Conservation (phyloP, 2,888 invertebrate species). For the Eilema depressum region DNA sequence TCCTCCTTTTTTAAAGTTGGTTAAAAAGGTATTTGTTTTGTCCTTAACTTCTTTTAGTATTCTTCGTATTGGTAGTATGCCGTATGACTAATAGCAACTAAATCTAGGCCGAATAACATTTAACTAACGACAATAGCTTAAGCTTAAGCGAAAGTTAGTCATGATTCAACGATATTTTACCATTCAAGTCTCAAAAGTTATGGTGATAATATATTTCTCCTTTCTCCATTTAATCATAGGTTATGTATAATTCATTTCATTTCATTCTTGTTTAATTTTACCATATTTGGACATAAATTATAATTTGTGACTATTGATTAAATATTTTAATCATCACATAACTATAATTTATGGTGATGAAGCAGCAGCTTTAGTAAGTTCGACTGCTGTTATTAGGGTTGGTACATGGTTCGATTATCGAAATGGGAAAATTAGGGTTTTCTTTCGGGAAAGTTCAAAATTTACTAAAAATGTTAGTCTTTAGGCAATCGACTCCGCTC, state of each 20-base stretch:
- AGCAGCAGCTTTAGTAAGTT: background rate
- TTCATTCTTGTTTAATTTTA: background rate
- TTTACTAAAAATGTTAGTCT: background rate
- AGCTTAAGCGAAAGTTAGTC: slow-evolving; percentile 57
- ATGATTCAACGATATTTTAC: slow-evolving; percentile 47
- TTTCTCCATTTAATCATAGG: slow-evolving; percentile 62
- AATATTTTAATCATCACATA: background rate
- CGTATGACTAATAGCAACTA: background rate
- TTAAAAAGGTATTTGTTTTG: background rate
- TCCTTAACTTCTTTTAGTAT: background rate
- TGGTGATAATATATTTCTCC: slow-evolving; percentile 46
- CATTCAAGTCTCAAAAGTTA: slow-evolving; percentile 50
- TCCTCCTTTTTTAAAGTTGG: background rate
- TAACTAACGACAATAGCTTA: slow-evolving; percentile 39
- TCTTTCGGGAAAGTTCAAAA: background rate
- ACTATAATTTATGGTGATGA: slow-evolving; percentile 1
- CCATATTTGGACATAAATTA: slow-evolving; percentile 11
- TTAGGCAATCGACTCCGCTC: background rate
- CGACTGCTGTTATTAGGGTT: background rate
- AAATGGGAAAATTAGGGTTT: background rate
- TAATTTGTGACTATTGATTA: background rate
- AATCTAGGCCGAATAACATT: slow-evolving; percentile 15
- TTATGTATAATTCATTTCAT: slow-evolving; percentile 35
- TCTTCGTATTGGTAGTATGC: background rate
- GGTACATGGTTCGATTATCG: background rate